These are phyloP conservation scores for Vultur gryphus DNA, from an alignment of 2,797 vertebrate species.

Conservation along the genomic window DNA sequence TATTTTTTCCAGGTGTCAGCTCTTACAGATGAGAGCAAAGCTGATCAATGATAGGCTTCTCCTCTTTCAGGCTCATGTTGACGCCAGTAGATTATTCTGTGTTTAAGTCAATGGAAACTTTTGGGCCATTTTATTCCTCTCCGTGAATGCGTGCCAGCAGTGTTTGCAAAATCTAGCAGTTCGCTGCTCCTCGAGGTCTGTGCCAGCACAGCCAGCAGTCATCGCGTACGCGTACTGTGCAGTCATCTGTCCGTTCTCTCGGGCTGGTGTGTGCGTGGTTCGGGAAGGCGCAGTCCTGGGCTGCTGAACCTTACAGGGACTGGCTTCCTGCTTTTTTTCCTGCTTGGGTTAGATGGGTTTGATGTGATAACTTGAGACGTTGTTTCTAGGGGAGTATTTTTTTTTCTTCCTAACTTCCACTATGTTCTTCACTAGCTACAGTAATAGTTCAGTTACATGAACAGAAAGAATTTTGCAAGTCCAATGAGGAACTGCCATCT, in stretches of 20 bases:
- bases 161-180: neutral
- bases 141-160: neutral
- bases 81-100: neutral
- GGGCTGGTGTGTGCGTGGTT: accelerated
- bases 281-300: neutral
- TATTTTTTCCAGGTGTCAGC: neutral
- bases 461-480: neutral
- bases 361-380: neutral
- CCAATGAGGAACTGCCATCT: neutral
- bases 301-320: neutral
- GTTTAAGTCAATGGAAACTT: conserved; percentile 15
- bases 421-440: neutral
- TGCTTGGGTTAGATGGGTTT: neutral
- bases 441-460: neutral
- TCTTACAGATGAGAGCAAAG: neutral
- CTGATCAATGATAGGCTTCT: neutral
- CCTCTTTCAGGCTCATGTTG: accelerated
- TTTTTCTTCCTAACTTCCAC: neutral
- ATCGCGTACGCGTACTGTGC: accelerated
- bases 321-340: neutral
- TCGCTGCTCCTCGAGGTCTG: neutral
- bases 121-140: neutral
- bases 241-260: neutral
- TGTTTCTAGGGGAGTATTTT: neutral
- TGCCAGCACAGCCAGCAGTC: neutral